Conservation (phyloP, 2,797 vertebrate species). For the Chelon labrosus region DNA sequence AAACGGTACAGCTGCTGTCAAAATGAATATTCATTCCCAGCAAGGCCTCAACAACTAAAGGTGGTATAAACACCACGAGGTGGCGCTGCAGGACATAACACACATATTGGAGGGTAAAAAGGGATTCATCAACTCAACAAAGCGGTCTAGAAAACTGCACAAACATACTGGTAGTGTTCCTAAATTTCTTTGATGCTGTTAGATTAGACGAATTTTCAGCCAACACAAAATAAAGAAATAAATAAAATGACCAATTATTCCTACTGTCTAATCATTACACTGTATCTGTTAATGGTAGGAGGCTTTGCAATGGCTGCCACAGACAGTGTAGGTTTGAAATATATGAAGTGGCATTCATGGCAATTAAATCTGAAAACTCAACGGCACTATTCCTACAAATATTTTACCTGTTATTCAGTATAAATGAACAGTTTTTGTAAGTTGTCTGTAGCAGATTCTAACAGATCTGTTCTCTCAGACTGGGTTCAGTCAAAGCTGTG, state of each 20-base stretch:
- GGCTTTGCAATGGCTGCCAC: neutral
- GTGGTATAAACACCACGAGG: slow-evolving; percentile 61
- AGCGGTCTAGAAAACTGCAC: neutral
- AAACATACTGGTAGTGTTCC: neutral
- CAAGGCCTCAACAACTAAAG: neutral
- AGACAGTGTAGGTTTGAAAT: neutral
- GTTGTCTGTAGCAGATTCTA: neutral
- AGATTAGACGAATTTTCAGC: too few species aligned
- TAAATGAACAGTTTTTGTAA: neutral
- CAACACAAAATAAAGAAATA: neutral
- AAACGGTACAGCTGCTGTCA: neutral
- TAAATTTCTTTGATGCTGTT: neutral
- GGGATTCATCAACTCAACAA: neutral
- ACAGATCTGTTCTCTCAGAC: neutral
- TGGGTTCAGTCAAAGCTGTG: neutral
- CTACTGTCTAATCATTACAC: neutral
- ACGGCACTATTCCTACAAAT: neutral
- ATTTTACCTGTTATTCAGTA: neutral
- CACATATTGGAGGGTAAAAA: neutral
- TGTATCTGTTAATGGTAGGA: neutral
- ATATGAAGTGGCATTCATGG: neutral
- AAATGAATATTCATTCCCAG: neutral
- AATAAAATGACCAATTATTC: neutral
- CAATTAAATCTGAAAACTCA: neutral
- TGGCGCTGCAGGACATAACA: slow-evolving; percentile 56